Base-by-base conservation (phyloP, 2,113 vertebrate species). In the Larimichthys polyactis region DNA sequence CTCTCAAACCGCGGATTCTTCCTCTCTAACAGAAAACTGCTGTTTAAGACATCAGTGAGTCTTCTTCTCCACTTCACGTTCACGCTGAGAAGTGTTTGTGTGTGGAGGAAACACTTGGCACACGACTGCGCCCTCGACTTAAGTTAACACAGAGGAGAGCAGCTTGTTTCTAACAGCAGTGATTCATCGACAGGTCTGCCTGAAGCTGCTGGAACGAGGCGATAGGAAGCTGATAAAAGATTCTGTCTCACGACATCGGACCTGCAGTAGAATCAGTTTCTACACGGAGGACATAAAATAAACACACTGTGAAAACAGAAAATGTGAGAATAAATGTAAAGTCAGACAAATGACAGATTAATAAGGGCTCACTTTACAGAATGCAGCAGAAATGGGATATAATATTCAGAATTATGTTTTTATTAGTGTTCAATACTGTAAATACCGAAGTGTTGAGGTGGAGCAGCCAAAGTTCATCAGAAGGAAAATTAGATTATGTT, bases 41-140 rank as follows among this genome's bases (percentile, higher is more conserved):
- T 79, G 51, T 72, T 36, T 65, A 14, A 80, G 60, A 72, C 78
- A 66, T 80, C 69, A 67, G 44, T 52, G 44, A 62, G 22, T 67
- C 71, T 14, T 44, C 71, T 60, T 72, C 16, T 51, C 20, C 54
- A 43, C 43, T 81, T 44, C n/a, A 46, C 32, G 19, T 74, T 81
- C 71, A 67, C n/a, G 54, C 71, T 60, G 78, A 11, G 67, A 36
- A 19, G 54, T 16, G 2, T 49, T 65, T 44, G 17, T 46, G 32
- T 32, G 69, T 19, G 36, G 46, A 36, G 19, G 59, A 57, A 79
- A 48, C 22, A 4, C 19, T n/a, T 40, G 2, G 52, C 22, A 63
- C 36, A 8, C 36, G 36, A 40, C 36, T 40, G 36, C 6, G 1
- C 36, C 7, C 36, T 40, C 36, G 48, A 62, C 76, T 70, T 43